A percentile compares a stretch with the other conserved stretches of the same genome.
Evolutionary conservation across 2,888 invertebrate genomes (phyloP).

Genomic region (Abrostola triplasia): DNA sequence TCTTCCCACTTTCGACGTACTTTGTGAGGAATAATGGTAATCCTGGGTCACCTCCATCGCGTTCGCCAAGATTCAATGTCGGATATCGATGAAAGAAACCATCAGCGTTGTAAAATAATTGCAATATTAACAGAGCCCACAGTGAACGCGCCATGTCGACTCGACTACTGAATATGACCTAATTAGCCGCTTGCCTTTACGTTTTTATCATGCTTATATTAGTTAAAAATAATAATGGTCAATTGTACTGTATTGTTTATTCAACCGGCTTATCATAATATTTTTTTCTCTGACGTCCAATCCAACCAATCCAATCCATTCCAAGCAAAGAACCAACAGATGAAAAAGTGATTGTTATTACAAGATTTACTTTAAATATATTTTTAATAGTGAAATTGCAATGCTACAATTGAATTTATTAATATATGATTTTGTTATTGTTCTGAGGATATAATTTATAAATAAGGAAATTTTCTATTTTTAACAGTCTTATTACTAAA

Average conservation of each 20-base stretch:
- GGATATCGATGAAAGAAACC: constrained; percentile 77
- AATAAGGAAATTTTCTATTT: no score
- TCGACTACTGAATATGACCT: constrained; percentile 28
- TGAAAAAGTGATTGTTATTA: background rate
- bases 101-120: constrained; percentile 62
- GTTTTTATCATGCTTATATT: constrained; percentile 40
- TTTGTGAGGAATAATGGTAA: constrained; percentile 93
- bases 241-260: constrained; percentile 11
- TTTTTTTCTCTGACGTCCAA: background rate
- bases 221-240: constrained; percentile 14
- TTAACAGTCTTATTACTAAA: no score
- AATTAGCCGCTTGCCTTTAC: constrained; percentile 19
- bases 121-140: constrained; percentile 60
- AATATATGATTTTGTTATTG: no score
- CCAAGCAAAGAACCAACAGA: background rate
- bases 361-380: background rate
- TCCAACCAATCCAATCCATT: no score
- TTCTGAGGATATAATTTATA: no score
- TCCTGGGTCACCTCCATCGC: constrained; percentile 77
- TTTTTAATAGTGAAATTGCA: no score
- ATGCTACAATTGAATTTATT: no score
- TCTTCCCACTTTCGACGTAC: constrained; percentile 91
- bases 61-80: constrained; percentile 68
- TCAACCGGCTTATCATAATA: constrained; percentile 39
- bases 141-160: constrained; percentile 65